phyloP scores from a whole-genome alignment of 1,140 invertebrate species.

The Achroia grisella region DNA sequence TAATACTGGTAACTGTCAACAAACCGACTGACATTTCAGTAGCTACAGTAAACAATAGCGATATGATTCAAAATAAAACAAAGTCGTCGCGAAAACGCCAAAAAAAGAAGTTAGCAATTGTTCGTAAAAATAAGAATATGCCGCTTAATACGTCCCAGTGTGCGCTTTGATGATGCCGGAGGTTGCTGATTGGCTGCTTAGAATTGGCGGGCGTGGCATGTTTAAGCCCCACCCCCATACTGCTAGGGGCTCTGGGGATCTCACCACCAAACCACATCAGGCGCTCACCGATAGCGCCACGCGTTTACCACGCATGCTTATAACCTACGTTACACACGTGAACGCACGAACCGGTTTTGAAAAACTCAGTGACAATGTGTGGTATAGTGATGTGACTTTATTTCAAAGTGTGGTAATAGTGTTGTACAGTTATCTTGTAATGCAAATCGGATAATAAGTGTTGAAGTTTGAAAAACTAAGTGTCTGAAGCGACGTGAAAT shows the following conservation, averaged over 20 bases:
- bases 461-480: not conserved
- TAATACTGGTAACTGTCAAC: slow-evolving; percentile 36
- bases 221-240: slow-evolving; percentile 34
- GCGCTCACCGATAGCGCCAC: slow-evolving; percentile 60
- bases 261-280: slow-evolving; percentile 49
- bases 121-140: slow-evolving; percentile 58
- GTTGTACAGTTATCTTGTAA: not conserved
- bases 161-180: slow-evolving; percentile 46
- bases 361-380: slow-evolving; percentile 13
- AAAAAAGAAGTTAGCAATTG: slow-evolving; percentile 42
- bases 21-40: slow-evolving; percentile 46
- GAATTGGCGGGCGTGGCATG: slow-evolving; percentile 37
- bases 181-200: slow-evolving; percentile 29
- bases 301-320: slow-evolving; percentile 19
- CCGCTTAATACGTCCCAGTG: slow-evolving; percentile 61
- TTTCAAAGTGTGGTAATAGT: no score
- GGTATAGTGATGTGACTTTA: slow-evolving; percentile 9
- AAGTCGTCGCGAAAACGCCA: slow-evolving; percentile 22
- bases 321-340: slow-evolving; percentile 36
- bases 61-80: slow-evolving; percentile 44
- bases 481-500: not conserved
- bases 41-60: slow-evolving; percentile 45
- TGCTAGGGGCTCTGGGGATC: slow-evolving; percentile 42
- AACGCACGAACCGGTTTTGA: slow-evolving; percentile 13
- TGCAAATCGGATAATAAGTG: not conserved